These are phyloP conservation scores for Pandemis corylana DNA, from an alignment of 2,888 invertebrate genomes.

Conservation along the genomic window DNA sequence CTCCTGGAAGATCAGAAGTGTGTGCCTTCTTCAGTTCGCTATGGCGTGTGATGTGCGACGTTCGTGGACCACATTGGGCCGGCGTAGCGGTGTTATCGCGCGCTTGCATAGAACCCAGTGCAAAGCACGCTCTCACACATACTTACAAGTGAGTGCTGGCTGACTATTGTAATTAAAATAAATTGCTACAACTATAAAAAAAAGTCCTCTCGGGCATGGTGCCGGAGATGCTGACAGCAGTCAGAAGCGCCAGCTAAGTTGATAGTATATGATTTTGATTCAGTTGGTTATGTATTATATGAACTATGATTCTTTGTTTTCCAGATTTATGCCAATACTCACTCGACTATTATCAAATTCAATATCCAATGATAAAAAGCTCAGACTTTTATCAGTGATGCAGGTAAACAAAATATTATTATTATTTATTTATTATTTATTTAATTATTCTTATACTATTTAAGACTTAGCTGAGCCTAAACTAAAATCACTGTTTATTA, in stretches of 20 bases:
- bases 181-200: too few relatives aligned
- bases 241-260: too few relatives aligned
- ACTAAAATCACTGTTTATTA: background rate
- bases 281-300: background rate
- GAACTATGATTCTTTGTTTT: background rate
- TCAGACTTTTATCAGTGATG: slow-evolving; percentile 86
- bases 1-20: slow-evolving; percentile 86
- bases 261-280: too few relatives aligned
- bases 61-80: slow-evolving; percentile 87
- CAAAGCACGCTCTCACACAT: slow-evolving; percentile 87
- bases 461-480: background rate
- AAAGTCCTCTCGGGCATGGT: too few relatives aligned
- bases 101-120: slow-evolving; percentile 86
- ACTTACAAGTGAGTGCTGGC: slow-evolving; percentile 83
- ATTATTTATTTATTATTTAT: too few relatives aligned
- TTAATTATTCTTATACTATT: background rate
- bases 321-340: slow-evolving; percentile 87
- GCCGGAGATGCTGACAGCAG: too few relatives aligned
- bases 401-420: slow-evolving; percentile 75
- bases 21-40: slow-evolving; percentile 88
- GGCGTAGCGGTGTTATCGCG: slow-evolving; percentile 87
- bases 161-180: background rate
- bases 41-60: slow-evolving; percentile 86
- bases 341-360: slow-evolving; percentile 86
- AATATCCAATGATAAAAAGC: slow-evolving; percentile 86